Base-by-base conservation (phyloP, 2,888 invertebrate genomes). In the Brachylomia viminalis region DNA sequence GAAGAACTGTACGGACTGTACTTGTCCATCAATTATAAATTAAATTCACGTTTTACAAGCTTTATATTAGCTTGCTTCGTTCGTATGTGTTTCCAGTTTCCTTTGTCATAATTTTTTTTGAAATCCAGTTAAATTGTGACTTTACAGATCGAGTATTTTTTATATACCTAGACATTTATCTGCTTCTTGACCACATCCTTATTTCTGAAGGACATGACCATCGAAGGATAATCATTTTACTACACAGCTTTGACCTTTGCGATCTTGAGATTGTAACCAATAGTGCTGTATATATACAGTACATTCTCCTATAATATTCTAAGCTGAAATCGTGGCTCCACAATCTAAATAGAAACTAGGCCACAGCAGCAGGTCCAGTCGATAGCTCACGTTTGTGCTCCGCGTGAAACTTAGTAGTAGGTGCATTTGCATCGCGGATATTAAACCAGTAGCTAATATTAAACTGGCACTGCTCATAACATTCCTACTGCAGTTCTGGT, bases 271-370 rank as follows among this genome's bases (percentile, higher is more conserved):
- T 10, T 15, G 20, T 64, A 33, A 42, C 1, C 11, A 1, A n/a
- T 10, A 66, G 17, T 45, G 1, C n/a, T 42, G 23, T 27, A 27
- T 52, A 38, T 5, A 30, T 30, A 20, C 33, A 76, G 10, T 38
- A 33, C 11, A 61, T 49, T 62, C 13, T 56, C 61, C 67, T 47
- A 49, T n/a, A 59, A 27, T 47, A 66, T 79, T 61, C 38, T 70
- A 0, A 73, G 20, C 56, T 61, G n/a, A 80, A 75, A 69, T 81
- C 85, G 30, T 74, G 80, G 56, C 62, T 58, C 61, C 62, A 85
- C 80, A 76, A 73, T 78, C 56, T 84, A 75, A 68, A 73, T 61
- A 75, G 65, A 80, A 84, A 77, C 77, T 73, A 56, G 83, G 78
- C 10, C 74, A 62, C 0, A 49, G 52, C 82, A 67, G 72, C 86